Evolutionary conservation across 1,140 invertebrate species (phyloP), one percentile per base, ranked within the genome.

Genomic region (Drosophila neocordata): DNA sequence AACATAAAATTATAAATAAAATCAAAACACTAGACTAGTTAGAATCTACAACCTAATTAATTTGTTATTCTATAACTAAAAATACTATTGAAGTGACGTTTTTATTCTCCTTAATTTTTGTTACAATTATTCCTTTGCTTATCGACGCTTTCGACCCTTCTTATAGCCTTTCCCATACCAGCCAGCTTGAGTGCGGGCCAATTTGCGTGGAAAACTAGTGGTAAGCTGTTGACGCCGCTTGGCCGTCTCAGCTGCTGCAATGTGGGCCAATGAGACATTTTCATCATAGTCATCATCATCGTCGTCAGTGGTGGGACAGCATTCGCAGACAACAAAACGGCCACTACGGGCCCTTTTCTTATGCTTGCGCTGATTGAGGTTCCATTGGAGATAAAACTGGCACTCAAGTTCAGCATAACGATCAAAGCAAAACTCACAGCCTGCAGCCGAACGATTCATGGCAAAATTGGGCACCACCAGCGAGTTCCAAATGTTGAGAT

Each of bases 131-230:
- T 22, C 11, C 4, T 55, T 35, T 37, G 27, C 48, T 59, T 81
- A 91, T 57, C 81, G 76, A 44, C 91, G 76, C 66, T 91, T 89
- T 55, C 92, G 84, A 61, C 92, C 92, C 79, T 93, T 93, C 65
- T 92, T 92, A 69, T 93, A 94, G 24, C 93, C 93, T 81, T 94
- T 94, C 31, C 93, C 93, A 81, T 93, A 94, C 93, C 93, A 94
- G 7, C 93, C 93, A 0, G 93, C 92, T 77, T 93, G 93, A n/a
- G 92, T 92, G 69, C 91, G 91, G 12, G 77, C 88, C 41, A 90
- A 58, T 65, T 91, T 91, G 13, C 84, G 64, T 1, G 88, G 78
- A 62, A 89, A 91, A 63, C 78, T 90, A 65, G 89, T 90, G 60
- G 69, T 84, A 67, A 88, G 77, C 81, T 92, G 91, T 77, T 92